Base-by-base conservation (phyloP, 2,888 invertebrate genomes). In the Fabriciana adippe region DNA sequence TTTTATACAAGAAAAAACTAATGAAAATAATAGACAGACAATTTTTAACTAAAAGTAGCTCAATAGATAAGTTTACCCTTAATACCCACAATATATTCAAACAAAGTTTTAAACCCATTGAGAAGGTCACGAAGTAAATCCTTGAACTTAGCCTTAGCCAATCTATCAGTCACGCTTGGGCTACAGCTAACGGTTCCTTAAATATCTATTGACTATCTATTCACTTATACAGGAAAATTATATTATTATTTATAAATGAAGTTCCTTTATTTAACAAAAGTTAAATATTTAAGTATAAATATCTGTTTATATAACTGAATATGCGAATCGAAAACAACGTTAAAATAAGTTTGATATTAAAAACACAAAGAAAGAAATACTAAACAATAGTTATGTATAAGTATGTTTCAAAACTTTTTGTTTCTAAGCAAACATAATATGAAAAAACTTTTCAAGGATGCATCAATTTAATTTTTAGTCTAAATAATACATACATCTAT, bases 91-190 rank as follows among this genome's bases (percentile, higher is more conserved):
- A 31, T 59, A 59, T 59, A 59, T 59, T 48, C 59, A 48, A 59
- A 59, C 57, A 21, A 26, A 48, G 59, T 59, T 59, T 53, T 54
- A 57, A 53, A 59, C 26, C 31, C 53, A 47, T 65, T 18, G 47
- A 51, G 48, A 64, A 67, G 67, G 64, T 59, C 59, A 67, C 55
- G 50, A 56, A 41, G 53, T 51, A 18, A 61, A 67, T 59, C 63
- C 64, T 59, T 64, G 50, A 67, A 67, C 67, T 67, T 15, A 35
- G 62, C 62, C 62, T 61, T 55, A 54, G 47, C 48, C 57, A 55
- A 64, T 67, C 64, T 59, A 63, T 67, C 64, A 67, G 57, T 59
- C 64, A 59, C 47, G 35, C 53, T 66, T 11, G 31, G 64, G 35
- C 59, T 41, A 21, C 26, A 15, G 53, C 64, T 67, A 67, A 67